Evolutionary conservation across 2,113 vertebrate genomes (phyloP).

Genomic region (Anas platyrhynchos): DNA sequence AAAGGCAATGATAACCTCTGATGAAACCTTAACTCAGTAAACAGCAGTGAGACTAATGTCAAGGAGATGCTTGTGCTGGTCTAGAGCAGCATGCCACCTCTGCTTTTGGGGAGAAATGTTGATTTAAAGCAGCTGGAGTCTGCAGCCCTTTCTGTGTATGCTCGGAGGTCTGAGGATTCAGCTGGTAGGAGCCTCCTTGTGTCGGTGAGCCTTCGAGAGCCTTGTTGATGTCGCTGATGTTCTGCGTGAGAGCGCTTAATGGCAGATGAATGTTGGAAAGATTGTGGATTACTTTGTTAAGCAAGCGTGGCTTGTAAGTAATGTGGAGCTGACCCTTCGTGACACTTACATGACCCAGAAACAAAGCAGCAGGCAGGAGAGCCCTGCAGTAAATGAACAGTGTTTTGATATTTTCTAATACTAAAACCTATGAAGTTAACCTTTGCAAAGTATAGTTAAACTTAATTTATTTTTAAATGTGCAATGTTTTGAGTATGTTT

Average conservation of each 20-base stretch:
- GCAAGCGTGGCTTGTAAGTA: conserved; percentile 58
- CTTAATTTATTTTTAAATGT: conserved; percentile 66
- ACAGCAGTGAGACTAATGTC: accelerated
- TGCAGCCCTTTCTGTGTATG: background rate
- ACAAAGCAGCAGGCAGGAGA: conserved; percentile 63
- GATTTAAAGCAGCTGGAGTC: background rate
- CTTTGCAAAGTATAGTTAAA: conserved; percentile 55
- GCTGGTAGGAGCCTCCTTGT: background rate
- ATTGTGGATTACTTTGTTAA: conserved; percentile 61
- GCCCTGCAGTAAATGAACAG: conserved; percentile 48
- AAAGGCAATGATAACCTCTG: background rate
- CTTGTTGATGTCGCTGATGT: background rate
- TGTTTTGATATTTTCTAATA: conserved; percentile 69
- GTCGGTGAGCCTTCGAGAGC: background rate
- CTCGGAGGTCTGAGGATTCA: background rate
- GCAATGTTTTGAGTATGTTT: conserved; percentile 59
- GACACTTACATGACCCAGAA: conserved; percentile 64
- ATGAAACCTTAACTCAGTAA: background rate
- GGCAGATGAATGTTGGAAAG: conserved; percentile 10
- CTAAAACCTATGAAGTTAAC: conserved; percentile 68
- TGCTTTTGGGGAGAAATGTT: background rate
- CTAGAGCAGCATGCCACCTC: background rate
- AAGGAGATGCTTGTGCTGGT: background rate
- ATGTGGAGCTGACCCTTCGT: conserved; percentile 50
- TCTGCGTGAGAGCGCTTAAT: background rate